Percentiles rank a stretch among this genome's conserved stretches.
Conservation (phyloP, 2,797 vertebrate genomes). For the Fundulus diaphanus region DNA sequence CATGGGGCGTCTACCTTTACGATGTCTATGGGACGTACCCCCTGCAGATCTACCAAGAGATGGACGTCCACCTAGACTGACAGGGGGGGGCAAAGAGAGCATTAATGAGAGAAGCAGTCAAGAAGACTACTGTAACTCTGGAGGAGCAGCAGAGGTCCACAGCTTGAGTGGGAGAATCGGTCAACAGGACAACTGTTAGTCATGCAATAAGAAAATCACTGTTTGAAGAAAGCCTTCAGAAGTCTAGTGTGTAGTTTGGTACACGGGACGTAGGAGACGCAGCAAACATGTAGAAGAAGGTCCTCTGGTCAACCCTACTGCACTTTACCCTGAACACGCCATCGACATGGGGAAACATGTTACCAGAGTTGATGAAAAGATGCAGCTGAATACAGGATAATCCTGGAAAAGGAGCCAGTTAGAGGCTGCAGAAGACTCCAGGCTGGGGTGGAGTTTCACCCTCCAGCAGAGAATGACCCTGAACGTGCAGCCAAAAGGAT, state of each 20-base stretch:
- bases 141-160: not conserved
- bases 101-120: not conserved
- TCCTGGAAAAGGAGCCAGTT: not conserved
- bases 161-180: not conserved
- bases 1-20: too few species aligned
- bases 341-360: too few species aligned
- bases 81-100: not conserved
- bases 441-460: not conserved
- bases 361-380: not conserved
- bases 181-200: too few species aligned
- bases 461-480: not conserved
- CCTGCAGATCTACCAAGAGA: too few species aligned
- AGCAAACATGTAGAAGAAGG: too few species aligned
- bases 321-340: too few species aligned
- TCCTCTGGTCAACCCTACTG: too few species aligned
- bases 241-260: not conserved
- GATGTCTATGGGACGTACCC: too few species aligned
- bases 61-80: not conserved
- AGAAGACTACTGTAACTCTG: not conserved
- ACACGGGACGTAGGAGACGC: not conserved
- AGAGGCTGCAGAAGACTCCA: not conserved
- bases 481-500: not conserved
- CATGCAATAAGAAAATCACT: not conserved
- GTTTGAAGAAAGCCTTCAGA: not conserved
- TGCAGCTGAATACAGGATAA: not conserved